Evolutionary conservation across 2,888 invertebrate genomes (phyloP), one percentile per base, ranked within the genome.

Genomic region (Plebejus melissa): DNA sequence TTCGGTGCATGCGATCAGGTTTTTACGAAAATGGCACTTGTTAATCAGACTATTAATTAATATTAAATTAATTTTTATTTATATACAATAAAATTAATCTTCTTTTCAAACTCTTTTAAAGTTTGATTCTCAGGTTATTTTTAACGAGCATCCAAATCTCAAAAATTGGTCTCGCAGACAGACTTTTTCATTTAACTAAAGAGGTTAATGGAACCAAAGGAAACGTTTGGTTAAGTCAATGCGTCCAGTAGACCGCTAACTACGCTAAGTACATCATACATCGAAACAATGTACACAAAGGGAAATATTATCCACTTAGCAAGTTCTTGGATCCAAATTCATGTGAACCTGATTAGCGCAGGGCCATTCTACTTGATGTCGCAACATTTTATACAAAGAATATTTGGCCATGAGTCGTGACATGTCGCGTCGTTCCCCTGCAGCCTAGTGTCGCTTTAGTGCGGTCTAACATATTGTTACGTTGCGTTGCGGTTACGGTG

Each of bases 171-270:
- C 46, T 11, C 16, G 32, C 76, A 76, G 76, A 76, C 76, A 75
- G 28, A 28, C 36, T 5, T 65, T 65, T 72, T 72, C 54, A 54
- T 54, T 16, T 72, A 54, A 9, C 50, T 16, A 72, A 72, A 54
- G 32, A 72, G 72, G 72, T 72, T 72, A 72, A 50, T 54, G 72
- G 32, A 71, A 71, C 50, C 74, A 65, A 57, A 79, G 78, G 77
- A 79, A 76, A 69, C 76, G 65, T 74, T 74, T 75, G 77, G 75
- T 78, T 72, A 74, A 79, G 75, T 77, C 76, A 77, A 79, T 76
- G 74, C 46, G 72, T 76, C 77, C 76, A 76, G 54, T 70, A 72
- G 72, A 76, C 75, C 77, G 69, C 74, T 77, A 38, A 71, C 70
- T 76, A 57, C 58, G 69, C 74, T 77, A 46, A 71, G 60, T 76